Conservation (phyloP, 2,888 invertebrate genomes). For the Thereva nobilitata region DNA sequence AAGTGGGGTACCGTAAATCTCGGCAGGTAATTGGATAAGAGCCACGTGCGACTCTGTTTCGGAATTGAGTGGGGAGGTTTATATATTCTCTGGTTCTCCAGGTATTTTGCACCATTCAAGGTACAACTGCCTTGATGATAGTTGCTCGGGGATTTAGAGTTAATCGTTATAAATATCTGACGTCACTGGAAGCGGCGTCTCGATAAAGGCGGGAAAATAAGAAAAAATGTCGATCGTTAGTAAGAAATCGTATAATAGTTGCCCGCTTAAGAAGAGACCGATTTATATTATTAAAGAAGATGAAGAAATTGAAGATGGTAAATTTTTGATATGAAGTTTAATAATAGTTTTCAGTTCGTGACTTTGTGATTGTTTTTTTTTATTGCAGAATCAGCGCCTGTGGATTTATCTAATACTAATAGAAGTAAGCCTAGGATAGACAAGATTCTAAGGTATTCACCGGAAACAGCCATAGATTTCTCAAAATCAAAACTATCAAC, state of each 20-base stretch:
- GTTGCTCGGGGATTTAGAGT: slow-evolving; percentile 1
- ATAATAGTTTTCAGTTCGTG: slow-evolving; percentile 16
- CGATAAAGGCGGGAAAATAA: slow-evolving; percentile 19
- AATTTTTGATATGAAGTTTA: slow-evolving; percentile 1
- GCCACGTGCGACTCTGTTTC: slow-evolving; percentile 26
- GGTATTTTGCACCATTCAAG: slow-evolving; percentile 28
- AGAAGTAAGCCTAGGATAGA: slow-evolving; percentile 1
- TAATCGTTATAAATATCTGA: too few species aligned
- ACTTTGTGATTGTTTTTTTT: slow-evolving; percentile 12
- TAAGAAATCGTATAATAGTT: slow-evolving; percentile 55
- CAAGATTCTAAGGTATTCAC: not conserved
- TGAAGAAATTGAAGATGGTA: slow-evolving; percentile 44
- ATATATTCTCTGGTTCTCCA: slow-evolving; percentile 27
- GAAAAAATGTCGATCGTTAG: slow-evolving; percentile 47
- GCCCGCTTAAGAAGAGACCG: slow-evolving; percentile 56
- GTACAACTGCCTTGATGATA: slow-evolving; percentile 28
- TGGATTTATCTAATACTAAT: slow-evolving; percentile 35
- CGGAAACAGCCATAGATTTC: slow-evolving; percentile 44
- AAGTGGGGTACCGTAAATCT: slow-evolving; percentile 29
- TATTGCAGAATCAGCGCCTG: slow-evolving; percentile 34
- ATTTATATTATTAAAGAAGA: slow-evolving; percentile 47
- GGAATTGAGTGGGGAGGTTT: slow-evolving; percentile 22
- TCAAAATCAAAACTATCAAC: slow-evolving; percentile 8
- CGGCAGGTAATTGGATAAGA: slow-evolving; percentile 33
- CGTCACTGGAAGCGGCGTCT: not conserved